Evolutionary conservation across 2,797 vertebrate genomes (phyloP), one percentile per base, ranked within the genome.

Genomic region (Gallinago nigripennis): DNA sequence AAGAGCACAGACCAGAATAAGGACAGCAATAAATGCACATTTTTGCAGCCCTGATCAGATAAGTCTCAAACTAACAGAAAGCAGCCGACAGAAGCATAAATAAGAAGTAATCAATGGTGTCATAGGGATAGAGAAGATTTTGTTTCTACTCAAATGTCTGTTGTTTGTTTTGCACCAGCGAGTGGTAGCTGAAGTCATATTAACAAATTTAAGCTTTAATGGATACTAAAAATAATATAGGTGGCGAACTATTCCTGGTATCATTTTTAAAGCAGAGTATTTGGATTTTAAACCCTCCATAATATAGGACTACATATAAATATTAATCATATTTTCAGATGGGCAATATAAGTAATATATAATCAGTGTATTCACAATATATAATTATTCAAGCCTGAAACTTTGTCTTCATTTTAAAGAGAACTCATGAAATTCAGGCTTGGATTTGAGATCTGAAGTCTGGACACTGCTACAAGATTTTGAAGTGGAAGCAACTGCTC

Each of bases 21-120:
- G 20, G 58, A 88, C 23, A 76, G 48, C 43, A 94, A 80, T 54
- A 96, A 94, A 94, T 16, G 51, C 11, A 93, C 73, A 56, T 77
- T 95, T 93, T 84, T 86, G 39, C 39, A 80, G 28, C 20, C n/a
- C 24, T 31, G 37, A 92, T 93, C 90, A 92, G 88, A 90, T 90
- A 92, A 93, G n/a, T 27, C 45, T 92, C 50, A 83, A 57, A 69
- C 39, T 88, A 93, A 75, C 21, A 90, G 61, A 86, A 70, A 61
- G 9, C 24, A 93, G 15, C 9, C 82, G 84, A 43, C 72, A 88
- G 81, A 43, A 94, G 81, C 64, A 92, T 91, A 92, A 92, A 91
- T 88, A 95, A 92, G 57, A 90, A 91, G 79, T 72, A 90, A 86
- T 78, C 83, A 46, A 3, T 76, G 65, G 8, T 45, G 6, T 3